Conservation (phyloP, 2,113 vertebrate species). For the Psilopsiagon aymara region DNA sequence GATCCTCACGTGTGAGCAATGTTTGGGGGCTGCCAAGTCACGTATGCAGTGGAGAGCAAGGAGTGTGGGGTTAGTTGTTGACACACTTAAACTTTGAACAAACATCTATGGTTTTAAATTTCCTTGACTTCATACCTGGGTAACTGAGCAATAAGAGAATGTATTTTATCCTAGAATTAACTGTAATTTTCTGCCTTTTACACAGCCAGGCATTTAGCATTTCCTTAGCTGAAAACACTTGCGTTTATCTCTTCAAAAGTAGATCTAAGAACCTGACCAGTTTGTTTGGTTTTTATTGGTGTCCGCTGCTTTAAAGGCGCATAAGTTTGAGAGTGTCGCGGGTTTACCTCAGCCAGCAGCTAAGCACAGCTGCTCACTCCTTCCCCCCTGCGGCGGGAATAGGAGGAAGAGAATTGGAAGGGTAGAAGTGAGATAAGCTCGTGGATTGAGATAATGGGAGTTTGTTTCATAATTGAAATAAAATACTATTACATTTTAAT, state of each 20-base stretch:
- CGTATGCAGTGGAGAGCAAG: rapidly evolving
- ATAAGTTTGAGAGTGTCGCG: neutral
- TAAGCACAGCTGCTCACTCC: neutral
- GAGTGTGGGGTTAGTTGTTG: neutral
- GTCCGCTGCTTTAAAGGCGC: neutral
- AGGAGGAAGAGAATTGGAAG: neutral
- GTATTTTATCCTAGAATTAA: neutral
- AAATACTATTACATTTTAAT: neutral
- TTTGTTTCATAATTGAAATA: neutral
- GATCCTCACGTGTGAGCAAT: rapidly evolving
- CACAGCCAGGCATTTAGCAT: neutral
- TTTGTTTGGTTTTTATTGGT: neutral
- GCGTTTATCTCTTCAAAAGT: rapidly evolving
- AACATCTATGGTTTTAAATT: rapidly evolving
- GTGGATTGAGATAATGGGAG: neutral
- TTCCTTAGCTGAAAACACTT: neutral
- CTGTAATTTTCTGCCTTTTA: rapidly evolving
- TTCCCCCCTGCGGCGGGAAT: rapidly evolving
- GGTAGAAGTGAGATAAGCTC: neutral
- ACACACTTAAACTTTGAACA: neutral
- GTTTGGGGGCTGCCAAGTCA: too few species aligned
- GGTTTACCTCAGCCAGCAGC: neutral
- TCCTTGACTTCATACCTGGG: neutral
- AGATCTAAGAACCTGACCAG: neutral
- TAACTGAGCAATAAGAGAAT: neutral